phyloP scores from a whole-genome alignment of 2,888 invertebrate genomes.

The Venustoraphidia nigricollis region DNA sequence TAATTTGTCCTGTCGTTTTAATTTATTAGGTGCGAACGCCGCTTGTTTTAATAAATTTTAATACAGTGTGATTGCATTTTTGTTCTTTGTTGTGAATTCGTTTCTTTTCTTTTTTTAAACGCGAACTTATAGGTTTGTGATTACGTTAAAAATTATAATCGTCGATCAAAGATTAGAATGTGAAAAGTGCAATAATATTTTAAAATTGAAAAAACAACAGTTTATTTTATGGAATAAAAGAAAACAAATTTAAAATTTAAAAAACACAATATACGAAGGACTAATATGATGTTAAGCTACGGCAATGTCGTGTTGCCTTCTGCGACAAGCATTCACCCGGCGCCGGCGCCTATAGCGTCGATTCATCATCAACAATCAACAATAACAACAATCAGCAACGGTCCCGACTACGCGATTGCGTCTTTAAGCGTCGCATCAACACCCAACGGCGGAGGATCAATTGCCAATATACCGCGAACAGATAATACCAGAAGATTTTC shows the following conservation, averaged over 20 bases:
- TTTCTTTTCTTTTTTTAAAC: neutral
- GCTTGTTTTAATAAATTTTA: too few species aligned
- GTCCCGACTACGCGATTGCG: neutral
- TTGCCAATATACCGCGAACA: conserved; percentile 10
- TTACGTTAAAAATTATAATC: neutral
- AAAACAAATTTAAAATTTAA: neutral
- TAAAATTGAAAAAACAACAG: neutral
- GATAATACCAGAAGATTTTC: conserved; percentile 25
- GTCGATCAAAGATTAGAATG: neutral
- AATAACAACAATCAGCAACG: neutral
- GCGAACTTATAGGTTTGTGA: neutral
- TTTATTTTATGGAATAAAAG: neutral
- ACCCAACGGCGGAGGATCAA: conserved; percentile 6
- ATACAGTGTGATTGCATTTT: too few species aligned
- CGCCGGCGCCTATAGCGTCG: neutral
- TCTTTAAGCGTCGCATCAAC: neutral
- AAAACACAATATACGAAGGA: neutral
- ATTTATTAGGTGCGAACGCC: too few species aligned
- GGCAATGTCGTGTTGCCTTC: neutral
- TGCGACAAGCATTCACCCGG: neutral
- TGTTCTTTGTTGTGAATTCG: neutral
- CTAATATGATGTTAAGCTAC: neutral
- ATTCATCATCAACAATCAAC: neutral
- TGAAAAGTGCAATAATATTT: neutral
- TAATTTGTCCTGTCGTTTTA: too few species aligned